Base-by-base conservation (phyloP, 2,888 invertebrate genomes). In the Nymphalis c-album region DNA sequence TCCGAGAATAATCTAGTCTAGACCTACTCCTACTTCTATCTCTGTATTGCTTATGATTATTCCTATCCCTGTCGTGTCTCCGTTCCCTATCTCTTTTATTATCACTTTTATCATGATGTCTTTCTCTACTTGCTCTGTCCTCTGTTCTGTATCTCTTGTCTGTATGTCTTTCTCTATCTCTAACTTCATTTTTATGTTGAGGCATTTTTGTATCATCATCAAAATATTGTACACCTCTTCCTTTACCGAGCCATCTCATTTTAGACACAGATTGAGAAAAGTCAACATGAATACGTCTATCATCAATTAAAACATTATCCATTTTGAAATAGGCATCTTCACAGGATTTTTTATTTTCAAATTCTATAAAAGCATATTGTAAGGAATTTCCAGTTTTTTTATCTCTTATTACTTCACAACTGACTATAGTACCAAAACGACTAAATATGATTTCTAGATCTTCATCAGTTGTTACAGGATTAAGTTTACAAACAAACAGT, bases 301-400 rank as follows among this genome's bases (percentile, higher is more conserved):
- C 99, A 89, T 99, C 99, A 78, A 99, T 99, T 7, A 99, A 92
- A 0, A 99, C 99, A 92, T 99, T 99, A 85, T 99, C 99, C 99
- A 99, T 99, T 93, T 99, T 99, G 81, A 99, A 98, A 87, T 97
- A 99, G 0, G 99, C 99, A 77, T 97, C 97, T 90, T 99, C 99
- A 89, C 99, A 99, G 0, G 97, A 94, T 79, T 97, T 97, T 73
- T 95, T 94, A 63, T 98, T 96, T 71, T 96, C 96, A 92, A 99
- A 99, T 86, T 99, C 99, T 68, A 99, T 97, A 85, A 99, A 99
- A 0, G 99, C 99, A 88, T 99, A 99, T 82, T 99, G 99, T 66
- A 99, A 91, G 0, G 99, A 99, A 84, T 99, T 98, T 0, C 96
- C 96, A 2, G 96, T 95, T 80, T 97, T 96, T 74, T 96, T 95